A percentile compares a stretch with the other conserved stretches of the same genome.
Conservation (phyloP, 2,888 invertebrate genomes). For the Phortica okadai region DNA sequence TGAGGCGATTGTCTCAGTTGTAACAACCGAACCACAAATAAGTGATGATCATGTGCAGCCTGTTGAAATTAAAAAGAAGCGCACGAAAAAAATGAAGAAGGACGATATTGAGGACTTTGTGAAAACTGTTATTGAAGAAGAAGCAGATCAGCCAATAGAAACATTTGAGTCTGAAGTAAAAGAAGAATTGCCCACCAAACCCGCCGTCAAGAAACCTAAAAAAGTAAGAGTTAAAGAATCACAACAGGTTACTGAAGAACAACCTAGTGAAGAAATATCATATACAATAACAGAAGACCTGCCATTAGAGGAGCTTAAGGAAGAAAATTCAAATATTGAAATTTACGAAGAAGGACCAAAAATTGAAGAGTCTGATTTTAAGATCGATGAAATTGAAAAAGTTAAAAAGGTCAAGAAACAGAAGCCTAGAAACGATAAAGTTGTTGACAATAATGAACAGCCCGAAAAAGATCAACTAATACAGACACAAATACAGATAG, state of each 20-base stretch:
- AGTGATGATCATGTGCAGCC: conserved; percentile 44
- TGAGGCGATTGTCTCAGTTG: conserved; percentile 73
- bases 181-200: conserved; percentile 52
- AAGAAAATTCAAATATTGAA: conserved; percentile 28
- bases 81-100: conserved; percentile 62
- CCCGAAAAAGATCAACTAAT: conserved; percentile 71
- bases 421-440: conserved; percentile 73
- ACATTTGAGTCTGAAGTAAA: conserved; percentile 60
- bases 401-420: conserved; percentile 55
- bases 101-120: conserved; percentile 68
- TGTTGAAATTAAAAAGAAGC: conserved; percentile 57
- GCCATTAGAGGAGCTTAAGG: neutral
- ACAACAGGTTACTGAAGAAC: conserved; percentile 48
- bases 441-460: conserved; percentile 77
- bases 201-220: conserved; percentile 57
- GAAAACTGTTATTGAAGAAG: conserved; percentile 65
- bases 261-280: conserved; percentile 37
- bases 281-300: neutral
- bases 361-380: conserved; percentile 42
- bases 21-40: conserved; percentile 51
- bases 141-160: conserved; percentile 69
- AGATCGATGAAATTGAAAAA: conserved; percentile 49
- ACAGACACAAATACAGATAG: neutral
- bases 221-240: conserved; percentile 57
- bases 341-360: conserved; percentile 60